These are phyloP conservation scores for Anoplius nigerrimus DNA, from an alignment of 2,888 invertebrate genomes.

Conservation along the genomic window DNA sequence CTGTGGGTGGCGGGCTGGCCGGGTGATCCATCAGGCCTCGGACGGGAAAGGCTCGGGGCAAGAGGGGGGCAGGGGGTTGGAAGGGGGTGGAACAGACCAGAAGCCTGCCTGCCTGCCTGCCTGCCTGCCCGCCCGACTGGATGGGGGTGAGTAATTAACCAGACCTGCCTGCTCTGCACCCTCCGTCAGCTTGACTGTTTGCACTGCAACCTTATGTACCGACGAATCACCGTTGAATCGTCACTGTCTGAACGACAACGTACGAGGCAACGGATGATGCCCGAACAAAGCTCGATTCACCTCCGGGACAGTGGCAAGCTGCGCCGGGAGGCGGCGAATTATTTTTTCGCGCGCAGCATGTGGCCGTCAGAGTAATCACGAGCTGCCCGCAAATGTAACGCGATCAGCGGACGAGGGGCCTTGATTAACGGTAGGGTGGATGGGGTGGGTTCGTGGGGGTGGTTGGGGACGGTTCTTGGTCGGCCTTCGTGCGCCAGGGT, in stretches of 20 bases:
- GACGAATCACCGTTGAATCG: constrained; percentile 62
- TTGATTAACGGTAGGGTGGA: no score
- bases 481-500: no score
- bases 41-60: constrained; percentile 68
- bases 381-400: no score
- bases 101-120: constrained; percentile 65
- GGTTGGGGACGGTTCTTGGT: no score
- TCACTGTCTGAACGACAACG: constrained; percentile 53
- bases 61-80: constrained; percentile 62
- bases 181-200: constrained; percentile 61
- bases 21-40: constrained; percentile 73
- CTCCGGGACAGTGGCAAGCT: neutral
- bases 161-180: constrained; percentile 45
- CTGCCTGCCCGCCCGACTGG: constrained; percentile 51
- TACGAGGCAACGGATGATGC: constrained; percentile 14
- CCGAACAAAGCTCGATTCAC: neutral
- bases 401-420: no score
- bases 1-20: constrained; percentile 70
- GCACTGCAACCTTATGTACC: constrained; percentile 68
- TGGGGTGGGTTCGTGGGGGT: no score
- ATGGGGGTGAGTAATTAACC: constrained; percentile 69
- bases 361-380: no score
- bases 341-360: no score
- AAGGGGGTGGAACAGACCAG: constrained; percentile 60
- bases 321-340: no score